Evolutionary conservation across 2,797 vertebrate species (phyloP).

Genomic region (Oreortyx pictus): DNA sequence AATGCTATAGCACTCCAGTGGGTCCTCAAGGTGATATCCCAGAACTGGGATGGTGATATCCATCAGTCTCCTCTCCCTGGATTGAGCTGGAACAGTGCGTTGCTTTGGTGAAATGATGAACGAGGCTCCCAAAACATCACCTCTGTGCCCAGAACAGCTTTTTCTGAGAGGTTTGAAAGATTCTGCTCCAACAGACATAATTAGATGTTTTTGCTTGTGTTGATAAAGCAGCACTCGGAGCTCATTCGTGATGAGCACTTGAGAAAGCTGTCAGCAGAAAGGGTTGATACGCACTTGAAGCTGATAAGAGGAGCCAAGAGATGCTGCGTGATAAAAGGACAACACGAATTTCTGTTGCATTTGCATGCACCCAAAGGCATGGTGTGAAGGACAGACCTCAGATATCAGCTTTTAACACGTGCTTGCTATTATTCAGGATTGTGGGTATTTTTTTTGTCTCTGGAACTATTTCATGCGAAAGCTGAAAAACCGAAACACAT

Average conservation of each 20-base stretch:
- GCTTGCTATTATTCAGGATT: not conserved
- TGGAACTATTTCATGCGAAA: constrained; percentile 6
- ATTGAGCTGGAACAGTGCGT: fast-evolving
- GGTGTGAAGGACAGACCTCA: not conserved
- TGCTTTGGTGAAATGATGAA: not conserved
- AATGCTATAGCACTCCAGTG: not conserved
- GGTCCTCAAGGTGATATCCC: not conserved
- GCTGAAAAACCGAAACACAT: constrained; percentile 32
- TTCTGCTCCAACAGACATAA: not conserved
- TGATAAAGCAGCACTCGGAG: not conserved
- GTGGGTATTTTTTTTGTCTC: not conserved
- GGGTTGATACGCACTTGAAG: not conserved
- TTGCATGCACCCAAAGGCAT: not conserved
- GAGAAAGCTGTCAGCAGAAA: not conserved
- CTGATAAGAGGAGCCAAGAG: not conserved
- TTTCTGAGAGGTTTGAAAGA: not conserved
- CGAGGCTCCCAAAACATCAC: not conserved
- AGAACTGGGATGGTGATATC: fast-evolving
- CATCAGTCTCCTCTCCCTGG: not conserved
- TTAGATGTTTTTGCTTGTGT: not conserved
- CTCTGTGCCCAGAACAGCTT: fast-evolving
- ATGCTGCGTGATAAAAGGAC: not conserved
- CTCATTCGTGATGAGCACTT: not conserved
- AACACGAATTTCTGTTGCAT: not conserved
- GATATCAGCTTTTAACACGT: not conserved